Evolutionary conservation across 2,113 vertebrate species (phyloP).

Genomic region (human): GRCh38 chr1:66541001-66541500

Average conservation of each 20-base stretch:
- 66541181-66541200: not conserved
- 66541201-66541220: not conserved
- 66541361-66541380: not conserved
- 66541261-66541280: not conserved
- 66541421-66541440: not conserved
- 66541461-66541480: not conserved
- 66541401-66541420: not conserved
- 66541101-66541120: constrained; percentile 11
- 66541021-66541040: not conserved
- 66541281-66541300: not conserved
- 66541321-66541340: not conserved
- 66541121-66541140: not conserved
- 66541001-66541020: not conserved
- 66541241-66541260: not conserved
- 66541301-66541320: not conserved
- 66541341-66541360: not conserved
- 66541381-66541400: not conserved
- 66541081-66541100: not conserved
- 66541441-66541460: not conserved
- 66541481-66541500: not conserved
- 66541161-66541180: not conserved
- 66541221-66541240: not conserved
- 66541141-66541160: not conserved
- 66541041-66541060: not conserved
- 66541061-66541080: not conserved